Evolutionary conservation across 2,797 vertebrate genomes (phyloP), one percentile per base, ranked within the genome.

Genomic region (Tokudaia muenninki): DNA sequence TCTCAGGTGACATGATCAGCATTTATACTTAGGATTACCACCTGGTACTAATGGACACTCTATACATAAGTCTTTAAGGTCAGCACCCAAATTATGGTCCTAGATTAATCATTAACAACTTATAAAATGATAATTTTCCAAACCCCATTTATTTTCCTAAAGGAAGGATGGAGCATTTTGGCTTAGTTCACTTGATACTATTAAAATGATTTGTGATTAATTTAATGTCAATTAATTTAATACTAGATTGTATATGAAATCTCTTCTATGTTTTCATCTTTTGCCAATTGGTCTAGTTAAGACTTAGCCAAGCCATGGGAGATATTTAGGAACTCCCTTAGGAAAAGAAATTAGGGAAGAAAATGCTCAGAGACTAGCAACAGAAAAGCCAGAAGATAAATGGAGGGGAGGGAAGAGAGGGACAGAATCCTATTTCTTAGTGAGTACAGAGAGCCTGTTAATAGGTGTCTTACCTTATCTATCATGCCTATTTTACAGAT

Each of bases 151-250:
- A 3, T 65, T 90, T 97, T 96, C 82, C 74, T 91, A 93, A 94
- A 81, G 81, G 72, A 91, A 90, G 74, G 44, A 72, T 1, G 3
- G 59, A 91, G 95, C 97, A 98, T 96, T 98, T 89, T 97, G 97
- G 96, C 89, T 98, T 97, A 97, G 98, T 98, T 97, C 96, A 98
- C 98, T 98, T 98, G 98, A 95, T 97, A 92, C 97, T 98, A 97
- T 98, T 98, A 98, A 98, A 98, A 98, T 98, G 97, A 98, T 98
- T 97, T 97, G 41, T 70, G 75, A 88, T 98, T 98, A 97, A 98
- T 98, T 98, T 98, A 97, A 96, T 96, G 57, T 63, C 91, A 93
- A 88, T 98, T 98, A 97, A 97, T 98, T 98, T 98, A 97, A 98
- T 98, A 97, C 94, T 96, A 93, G 97, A 98, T 97, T 98, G 78